Conservation (phyloP, 2,797 vertebrate genomes). For the Brachyalestes nurse region DNA sequence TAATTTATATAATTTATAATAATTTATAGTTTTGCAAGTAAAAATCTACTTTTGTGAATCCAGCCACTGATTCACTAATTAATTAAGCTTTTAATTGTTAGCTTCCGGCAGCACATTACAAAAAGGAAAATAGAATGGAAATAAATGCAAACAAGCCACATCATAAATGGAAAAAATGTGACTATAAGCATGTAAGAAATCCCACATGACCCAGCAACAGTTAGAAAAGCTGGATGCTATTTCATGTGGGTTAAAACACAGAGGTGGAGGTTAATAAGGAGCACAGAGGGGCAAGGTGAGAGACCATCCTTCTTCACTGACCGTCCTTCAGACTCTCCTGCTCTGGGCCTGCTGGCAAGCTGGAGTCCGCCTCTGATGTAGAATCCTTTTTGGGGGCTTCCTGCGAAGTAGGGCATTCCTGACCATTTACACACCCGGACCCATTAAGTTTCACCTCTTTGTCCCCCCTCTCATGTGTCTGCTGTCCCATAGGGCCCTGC, state of each 20-base stretch:
- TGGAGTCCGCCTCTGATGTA: conserved; percentile 64
- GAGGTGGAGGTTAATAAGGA: conserved; percentile 28
- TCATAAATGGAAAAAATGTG: conserved; percentile 6
- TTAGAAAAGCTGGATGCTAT: conserved; percentile 15
- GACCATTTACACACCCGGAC: conserved; percentile 5
- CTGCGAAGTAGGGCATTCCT: conserved; percentile 32
- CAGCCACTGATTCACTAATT: too few relatives aligned
- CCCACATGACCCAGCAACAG: not conserved
- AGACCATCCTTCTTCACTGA: conserved; percentile 57
- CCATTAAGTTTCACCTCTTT: conserved; percentile 20
- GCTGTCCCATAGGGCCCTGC: conserved; percentile 33
- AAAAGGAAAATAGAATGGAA: not conserved
- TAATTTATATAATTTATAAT: too few relatives aligned
- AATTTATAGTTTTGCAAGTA: too few relatives aligned
- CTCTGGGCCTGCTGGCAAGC: conserved; percentile 60
- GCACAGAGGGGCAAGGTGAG: not conserved
- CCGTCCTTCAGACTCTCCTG: conserved; percentile 63
- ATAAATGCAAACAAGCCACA: conserved; percentile 44
- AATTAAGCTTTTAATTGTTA: not conserved
- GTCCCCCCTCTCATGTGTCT: conserved; percentile 50
- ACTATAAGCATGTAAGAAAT: conserved; percentile 14
- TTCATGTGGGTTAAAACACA: conserved; percentile 13
- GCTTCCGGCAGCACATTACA: not conserved
- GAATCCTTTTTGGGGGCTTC: conserved; percentile 54
- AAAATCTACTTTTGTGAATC: too few relatives aligned